Evolutionary conservation across 1,140 invertebrate species (phyloP).

Genomic region (Eurosta solidaginis): DNA sequence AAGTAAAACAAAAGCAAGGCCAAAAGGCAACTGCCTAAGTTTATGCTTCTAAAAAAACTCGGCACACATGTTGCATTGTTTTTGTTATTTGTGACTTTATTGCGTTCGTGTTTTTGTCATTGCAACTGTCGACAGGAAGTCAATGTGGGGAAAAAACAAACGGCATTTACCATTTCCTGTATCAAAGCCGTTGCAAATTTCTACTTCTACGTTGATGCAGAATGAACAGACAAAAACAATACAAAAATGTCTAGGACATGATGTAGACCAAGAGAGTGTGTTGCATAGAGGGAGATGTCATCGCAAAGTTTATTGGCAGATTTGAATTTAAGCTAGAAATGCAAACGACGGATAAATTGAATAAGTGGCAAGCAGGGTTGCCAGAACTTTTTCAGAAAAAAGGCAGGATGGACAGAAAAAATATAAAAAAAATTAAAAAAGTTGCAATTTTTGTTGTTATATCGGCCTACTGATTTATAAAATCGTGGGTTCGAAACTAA

Average conservation of each 20-base stretch:
- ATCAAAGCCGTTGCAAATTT: conserved; percentile 9
- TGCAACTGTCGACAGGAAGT: conserved; percentile 7
- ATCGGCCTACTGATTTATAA: too few relatives aligned
- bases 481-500: too few relatives aligned
- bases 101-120: background rate
- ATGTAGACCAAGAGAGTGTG: background rate
- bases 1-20: background rate
- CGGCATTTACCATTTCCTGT: conserved; percentile 3
- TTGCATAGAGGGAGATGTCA: background rate
- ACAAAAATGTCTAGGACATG: background rate
- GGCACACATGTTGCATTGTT: background rate
- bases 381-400: background rate
- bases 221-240: background rate
- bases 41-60: background rate
- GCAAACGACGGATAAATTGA: background rate
- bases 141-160: background rate
- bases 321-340: background rate
- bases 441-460: too few relatives aligned
- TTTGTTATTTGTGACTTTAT: background rate
- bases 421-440: background rate
- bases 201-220: background rate
- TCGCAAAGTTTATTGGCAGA: conserved; percentile 17
- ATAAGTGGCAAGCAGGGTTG: background rate
- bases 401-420: background rate
- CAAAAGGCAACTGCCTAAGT: background rate